A percentile compares a stretch with the other conserved stretches of the same genome.
phyloP scores from a whole-genome alignment of 2,113 vertebrate species.

The Columba livia region DNA sequence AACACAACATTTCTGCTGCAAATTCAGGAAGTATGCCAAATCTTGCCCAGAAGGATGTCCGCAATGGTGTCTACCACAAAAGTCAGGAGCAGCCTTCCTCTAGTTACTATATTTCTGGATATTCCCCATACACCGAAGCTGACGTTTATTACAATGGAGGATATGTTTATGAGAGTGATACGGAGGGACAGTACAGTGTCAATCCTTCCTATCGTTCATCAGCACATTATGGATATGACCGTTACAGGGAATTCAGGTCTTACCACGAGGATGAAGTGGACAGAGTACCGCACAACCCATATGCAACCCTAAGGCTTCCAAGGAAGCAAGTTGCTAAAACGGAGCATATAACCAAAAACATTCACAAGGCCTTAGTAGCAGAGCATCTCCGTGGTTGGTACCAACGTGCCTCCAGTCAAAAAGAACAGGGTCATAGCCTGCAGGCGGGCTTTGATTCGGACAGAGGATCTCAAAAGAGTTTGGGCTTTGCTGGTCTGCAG shows the following conservation, averaged over 20 bases:
- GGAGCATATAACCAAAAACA: conserved; percentile 85
- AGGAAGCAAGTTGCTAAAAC: conserved; percentile 79
- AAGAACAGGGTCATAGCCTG: conserved; percentile 74
- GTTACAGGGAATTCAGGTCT: conserved; percentile 70
- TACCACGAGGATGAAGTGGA: conserved; percentile 83
- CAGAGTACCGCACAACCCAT: conserved; percentile 82
- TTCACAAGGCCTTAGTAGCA: conserved; percentile 91
- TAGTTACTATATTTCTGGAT: conserved; percentile 88
- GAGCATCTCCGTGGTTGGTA: conserved; percentile 96
- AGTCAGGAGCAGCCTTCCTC: conserved; percentile 79
- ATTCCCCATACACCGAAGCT: conserved; percentile 74
- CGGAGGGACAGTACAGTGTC: conserved; percentile 91
- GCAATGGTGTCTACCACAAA: conserved; percentile 75
- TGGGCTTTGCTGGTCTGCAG: conserved; percentile 84
- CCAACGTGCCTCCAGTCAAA: conserved; percentile 86
- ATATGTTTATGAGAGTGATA: conserved; percentile 87
- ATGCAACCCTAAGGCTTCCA: conserved; percentile 88
- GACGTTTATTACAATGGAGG: conserved; percentile 80
- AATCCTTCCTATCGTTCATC: conserved; percentile 83
- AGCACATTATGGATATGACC: conserved; percentile 77
- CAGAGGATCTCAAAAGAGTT: conserved; percentile 83
- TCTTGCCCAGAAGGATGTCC: conserved; percentile 84
- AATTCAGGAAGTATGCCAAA: conserved; percentile 97
- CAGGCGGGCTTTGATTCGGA: conserved; percentile 84
- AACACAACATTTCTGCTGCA: conserved; percentile 81